Base-by-base conservation (phyloP, 2,888 invertebrate genomes). In the Digitonthophagus gazella region DNA sequence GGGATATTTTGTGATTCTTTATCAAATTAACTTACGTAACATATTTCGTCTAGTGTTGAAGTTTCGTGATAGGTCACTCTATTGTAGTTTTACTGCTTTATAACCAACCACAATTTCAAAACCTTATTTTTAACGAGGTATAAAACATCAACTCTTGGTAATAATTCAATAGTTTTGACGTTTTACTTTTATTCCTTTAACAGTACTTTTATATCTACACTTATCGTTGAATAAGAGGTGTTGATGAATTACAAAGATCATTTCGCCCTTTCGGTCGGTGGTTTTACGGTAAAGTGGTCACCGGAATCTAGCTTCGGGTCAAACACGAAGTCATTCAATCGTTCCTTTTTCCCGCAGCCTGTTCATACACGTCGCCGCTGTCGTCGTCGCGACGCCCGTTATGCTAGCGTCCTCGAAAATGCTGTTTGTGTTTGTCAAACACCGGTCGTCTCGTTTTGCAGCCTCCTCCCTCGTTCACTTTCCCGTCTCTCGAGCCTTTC, bases 351-450 rank as follows among this genome's bases (percentile, higher is more conserved):
- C 3, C 28, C n/a, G n/a, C n/a, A n/a, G n/a, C n/a, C 28, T 44
- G 6, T 22, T 44, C 28, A 44, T 44, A 44, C 28, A 44, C 28
- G 28, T 44, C 28, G 28, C 11, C 11, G 28, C 11, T 44, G 28
- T 44, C 28, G 28, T 44, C 28, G 28, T 44, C 28, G 28, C 28
- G 28, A 44, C 28, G 28, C 15, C 61, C 20, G 18, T 67, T 58
- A 58, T 67, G 67, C 56, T 18, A 19, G 67, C 57, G 56, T 68
- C 44, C 68, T 61, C 57, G 63, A 64, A 64, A 65, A 65, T 57
- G 64, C 22, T 64, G 67, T 69, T 69, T 69, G 69, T 69, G 67
- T 69, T 69, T 69, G 69, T 64, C 67, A 69, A 69, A 69, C 69
- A 69, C 20, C 19, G 28, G 16, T 19, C 20, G 67, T 66, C 66